phyloP scores from a whole-genome alignment of 2,888 invertebrate genomes.

The Drosophila recens region DNA sequence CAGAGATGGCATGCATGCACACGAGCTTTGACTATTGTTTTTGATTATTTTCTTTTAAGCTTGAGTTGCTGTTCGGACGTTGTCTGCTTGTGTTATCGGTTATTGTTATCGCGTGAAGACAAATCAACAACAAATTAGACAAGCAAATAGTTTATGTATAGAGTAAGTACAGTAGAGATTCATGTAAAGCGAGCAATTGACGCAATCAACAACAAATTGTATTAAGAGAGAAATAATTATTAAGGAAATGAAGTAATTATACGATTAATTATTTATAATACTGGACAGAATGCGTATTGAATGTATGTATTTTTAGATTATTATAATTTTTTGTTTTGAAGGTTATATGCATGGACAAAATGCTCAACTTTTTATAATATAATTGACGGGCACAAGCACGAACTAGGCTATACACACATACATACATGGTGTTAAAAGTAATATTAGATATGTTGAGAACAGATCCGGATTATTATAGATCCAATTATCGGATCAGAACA shows the following conservation, averaged over 20 bases:
- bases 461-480: constrained; percentile 23
- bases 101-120: constrained; percentile 3
- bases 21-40: constrained; percentile 17
- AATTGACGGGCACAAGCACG: constrained; percentile 43
- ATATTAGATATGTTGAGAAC: constrained; percentile 42
- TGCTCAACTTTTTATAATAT: constrained; percentile 8
- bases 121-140: constrained; percentile 11
- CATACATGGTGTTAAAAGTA: constrained; percentile 37
- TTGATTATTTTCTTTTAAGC: constrained; percentile 1
- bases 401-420: constrained; percentile 20
- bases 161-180: constrained; percentile 6
- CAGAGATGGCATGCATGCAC: constrained; percentile 49
- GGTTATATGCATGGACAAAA: constrained; percentile 20
- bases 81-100: constrained; percentile 3
- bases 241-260: constrained; percentile 5
- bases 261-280: constrained; percentile 6
- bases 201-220: constrained; percentile 1
- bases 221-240: neutral
- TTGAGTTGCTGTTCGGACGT: constrained; percentile 7
- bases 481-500: constrained; percentile 30
- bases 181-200: neutral
- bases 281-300: constrained; percentile 16
- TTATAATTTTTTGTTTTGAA: neutral
- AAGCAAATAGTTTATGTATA: constrained; percentile 14
- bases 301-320: neutral